phyloP scores from a whole-genome alignment of 2,797 vertebrate species.

The Enteromius afrohamiltoni region DNA sequence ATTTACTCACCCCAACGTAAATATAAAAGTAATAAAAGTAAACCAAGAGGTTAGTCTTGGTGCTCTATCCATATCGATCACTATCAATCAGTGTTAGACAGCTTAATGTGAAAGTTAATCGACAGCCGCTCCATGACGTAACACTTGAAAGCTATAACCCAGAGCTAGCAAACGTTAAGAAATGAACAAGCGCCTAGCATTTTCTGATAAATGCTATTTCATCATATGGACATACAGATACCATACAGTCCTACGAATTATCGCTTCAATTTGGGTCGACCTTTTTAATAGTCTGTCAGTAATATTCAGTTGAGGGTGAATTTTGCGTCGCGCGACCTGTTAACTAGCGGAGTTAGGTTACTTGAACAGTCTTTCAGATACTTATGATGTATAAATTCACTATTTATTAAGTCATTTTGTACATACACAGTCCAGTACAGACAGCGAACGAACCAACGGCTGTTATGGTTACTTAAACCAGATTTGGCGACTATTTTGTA shows the following conservation, averaged over 20 bases:
- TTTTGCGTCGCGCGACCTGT: neutral
- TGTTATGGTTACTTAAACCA: neutral
- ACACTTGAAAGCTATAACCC: no score
- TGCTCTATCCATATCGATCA: conserved; percentile 4
- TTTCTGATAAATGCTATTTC: neutral
- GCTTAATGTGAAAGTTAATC: conserved; percentile 1
- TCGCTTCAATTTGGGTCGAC: neutral
- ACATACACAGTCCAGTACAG: neutral
- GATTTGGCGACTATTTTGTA: neutral
- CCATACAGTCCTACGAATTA: neutral
- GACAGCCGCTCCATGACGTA: neutral
- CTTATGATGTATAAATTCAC: neutral
- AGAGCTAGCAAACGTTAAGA: neutral
- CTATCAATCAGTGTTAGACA: neutral
- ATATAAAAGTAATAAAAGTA: no score
- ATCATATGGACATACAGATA: neutral
- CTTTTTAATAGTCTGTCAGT: neutral
- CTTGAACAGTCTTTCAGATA: neutral
- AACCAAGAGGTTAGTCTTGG: neutral
- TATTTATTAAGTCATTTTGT: neutral
- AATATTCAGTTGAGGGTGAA: neutral
- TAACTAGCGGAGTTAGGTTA: no score
- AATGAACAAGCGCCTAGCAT: neutral
- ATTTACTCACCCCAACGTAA: neutral
- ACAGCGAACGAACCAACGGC: neutral